Evolutionary conservation across 2,113 vertebrate species (phyloP), one percentile per base, ranked within the genome.

Genomic region (Asarcornis scutulata): DNA sequence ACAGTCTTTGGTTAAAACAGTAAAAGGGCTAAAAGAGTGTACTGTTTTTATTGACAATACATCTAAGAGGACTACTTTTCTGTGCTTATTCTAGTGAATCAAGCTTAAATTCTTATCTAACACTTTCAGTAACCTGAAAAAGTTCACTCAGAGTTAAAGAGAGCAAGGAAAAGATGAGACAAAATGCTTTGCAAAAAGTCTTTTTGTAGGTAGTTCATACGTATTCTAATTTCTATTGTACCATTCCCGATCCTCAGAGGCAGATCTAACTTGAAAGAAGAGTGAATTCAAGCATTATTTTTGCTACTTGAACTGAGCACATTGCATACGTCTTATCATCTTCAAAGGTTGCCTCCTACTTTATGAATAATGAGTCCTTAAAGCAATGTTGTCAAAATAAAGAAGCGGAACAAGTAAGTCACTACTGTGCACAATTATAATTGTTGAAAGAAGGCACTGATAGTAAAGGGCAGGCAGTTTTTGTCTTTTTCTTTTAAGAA

Each of bases 291-390:
- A 87, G 69, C 72, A 58, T 82, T 89, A 36, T 74, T 95, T 97
- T 88, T 91, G 48, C 32, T 86, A 42, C 75, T 85, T 93, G 69
- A 96, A 95, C 87, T 71, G 34, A 91, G 67, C 34, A 77, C 50
- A 78, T 34, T 94, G 50, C 40, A 56, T 52, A 12, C 22, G 56
- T 92, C 76, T 95, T 89, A 83, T 91, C 34, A 88, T 92, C 94
- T 96, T 97, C 95, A 96, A 96, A 96, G 81, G 62, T 96, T 93
- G 46, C 34, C 84, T 95, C 69, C 58, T 93, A 58, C 69, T 88
- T 89, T 89, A 86, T 93, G 92, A 91, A 96, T 92, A 96, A 91
- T 81, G 11, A 92, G 86, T 89, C 76, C 82, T 96, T 94, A 94
- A 91, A 96, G 63, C 69, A 90, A 58, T 63, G 66, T 92, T 97